Percentiles rank a stretch among this genome's conserved stretches.
phyloP scores from a whole-genome alignment of 2,113 vertebrate genomes.

The Brienomyrus longianalis region DNA sequence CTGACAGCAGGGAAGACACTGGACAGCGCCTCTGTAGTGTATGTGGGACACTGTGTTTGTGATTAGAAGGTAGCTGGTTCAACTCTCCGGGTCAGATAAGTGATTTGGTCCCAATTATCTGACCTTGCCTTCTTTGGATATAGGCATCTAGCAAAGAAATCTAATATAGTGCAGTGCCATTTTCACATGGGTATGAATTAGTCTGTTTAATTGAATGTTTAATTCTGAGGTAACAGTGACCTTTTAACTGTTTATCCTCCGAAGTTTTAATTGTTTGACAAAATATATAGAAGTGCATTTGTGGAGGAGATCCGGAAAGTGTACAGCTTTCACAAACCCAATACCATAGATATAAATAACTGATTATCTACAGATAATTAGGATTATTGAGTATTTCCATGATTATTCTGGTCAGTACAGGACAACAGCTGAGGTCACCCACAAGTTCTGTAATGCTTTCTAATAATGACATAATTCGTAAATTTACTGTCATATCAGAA shows the following conservation, averaged over 20 bases:
- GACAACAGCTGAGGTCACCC: background rate
- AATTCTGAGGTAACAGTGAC: slow-evolving; percentile 8
- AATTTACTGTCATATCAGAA: background rate
- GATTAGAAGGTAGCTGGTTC: background rate
- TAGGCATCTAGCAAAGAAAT: background rate
- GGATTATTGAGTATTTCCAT: background rate
- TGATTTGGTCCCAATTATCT: background rate
- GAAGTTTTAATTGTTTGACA: background rate
- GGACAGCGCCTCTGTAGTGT: background rate
- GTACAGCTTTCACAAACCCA: background rate
- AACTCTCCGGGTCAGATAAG: background rate
- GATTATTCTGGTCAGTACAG: background rate
- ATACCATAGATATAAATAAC: background rate
- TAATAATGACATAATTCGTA: background rate
- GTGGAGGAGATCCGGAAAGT: background rate
- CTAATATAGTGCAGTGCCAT: background rate
- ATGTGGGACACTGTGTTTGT: background rate
- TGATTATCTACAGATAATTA: background rate
- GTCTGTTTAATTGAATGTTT: no score
- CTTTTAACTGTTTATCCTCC: background rate
- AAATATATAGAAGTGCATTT: background rate
- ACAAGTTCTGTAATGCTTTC: background rate
- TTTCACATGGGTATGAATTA: background rate
- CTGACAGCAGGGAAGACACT: background rate
- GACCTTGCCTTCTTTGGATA: background rate